A percentile compares a stretch with the other conserved stretches of the same genome.
These are phyloP conservation scores for Guaruba guarouba DNA, from an alignment of 2,113 vertebrate species.

Conservation along the genomic window DNA sequence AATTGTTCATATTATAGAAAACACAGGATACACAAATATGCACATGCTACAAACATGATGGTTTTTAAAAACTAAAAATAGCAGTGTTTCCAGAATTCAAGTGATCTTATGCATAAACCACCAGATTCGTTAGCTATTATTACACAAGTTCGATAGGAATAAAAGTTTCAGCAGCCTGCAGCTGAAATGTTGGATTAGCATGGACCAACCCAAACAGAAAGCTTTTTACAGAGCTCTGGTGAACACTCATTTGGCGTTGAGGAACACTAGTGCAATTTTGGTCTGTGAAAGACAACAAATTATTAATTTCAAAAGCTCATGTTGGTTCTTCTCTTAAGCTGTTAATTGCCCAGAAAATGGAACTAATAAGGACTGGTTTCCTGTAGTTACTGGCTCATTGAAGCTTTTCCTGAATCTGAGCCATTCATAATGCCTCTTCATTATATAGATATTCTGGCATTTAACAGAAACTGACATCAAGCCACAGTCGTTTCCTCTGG, in stretches of 20 bases:
- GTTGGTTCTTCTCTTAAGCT: neutral
- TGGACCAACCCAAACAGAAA: neutral
- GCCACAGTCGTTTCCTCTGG: neutral
- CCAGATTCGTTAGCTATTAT: neutral
- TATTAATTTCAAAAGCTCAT: neutral
- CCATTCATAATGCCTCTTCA: neutral
- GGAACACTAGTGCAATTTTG: neutral
- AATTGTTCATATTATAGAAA: neutral
- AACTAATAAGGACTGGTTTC: neutral
- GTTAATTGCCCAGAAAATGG: neutral
- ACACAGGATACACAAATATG: neutral
- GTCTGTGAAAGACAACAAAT: neutral
- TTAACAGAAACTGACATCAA: neutral
- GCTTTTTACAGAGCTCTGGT: neutral
- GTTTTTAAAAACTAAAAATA: neutral
- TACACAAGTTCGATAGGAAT: neutral
- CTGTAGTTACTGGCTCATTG: neutral
- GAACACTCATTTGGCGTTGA: neutral
- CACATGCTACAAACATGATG: neutral
- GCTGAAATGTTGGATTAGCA: neutral
- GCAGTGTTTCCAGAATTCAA: neutral
- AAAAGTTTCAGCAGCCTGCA: neutral
- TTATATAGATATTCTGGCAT: neutral
- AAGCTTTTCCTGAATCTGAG: neutral
- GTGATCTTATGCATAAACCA: neutral